Evolutionary conservation across 1,140 invertebrate species (phyloP).

Genomic region (Drosophila bocqueti): DNA sequence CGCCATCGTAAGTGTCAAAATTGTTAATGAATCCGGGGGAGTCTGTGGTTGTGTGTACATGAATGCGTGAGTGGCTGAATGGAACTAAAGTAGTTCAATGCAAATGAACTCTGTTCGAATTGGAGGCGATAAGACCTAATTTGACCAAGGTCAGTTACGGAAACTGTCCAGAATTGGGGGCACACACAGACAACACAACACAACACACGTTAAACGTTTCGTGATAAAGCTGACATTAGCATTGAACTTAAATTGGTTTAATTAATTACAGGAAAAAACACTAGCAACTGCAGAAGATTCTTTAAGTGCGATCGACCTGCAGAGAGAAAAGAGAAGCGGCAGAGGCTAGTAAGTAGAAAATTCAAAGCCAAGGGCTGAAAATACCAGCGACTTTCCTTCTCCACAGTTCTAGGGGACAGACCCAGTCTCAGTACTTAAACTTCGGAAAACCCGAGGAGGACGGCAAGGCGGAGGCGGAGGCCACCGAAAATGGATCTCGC

Average conservation of each 20-base stretch:
- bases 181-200: slow-evolving; percentile 6
- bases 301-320: slow-evolving; percentile 39
- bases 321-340: slow-evolving; percentile 72
- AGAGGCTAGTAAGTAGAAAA: slow-evolving; percentile 73
- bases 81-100: slow-evolving; percentile 60
- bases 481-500: slow-evolving; percentile 89
- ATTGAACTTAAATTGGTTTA: slow-evolving; percentile 55
- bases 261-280: slow-evolving; percentile 55
- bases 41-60: slow-evolving; percentile 2
- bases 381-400: neutral
- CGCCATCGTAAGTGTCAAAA: slow-evolving; percentile 75
- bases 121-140: slow-evolving; percentile 58
- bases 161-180: slow-evolving; percentile 23
- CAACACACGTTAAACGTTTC: neutral
- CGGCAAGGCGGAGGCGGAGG: slow-evolving; percentile 92
- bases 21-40: slow-evolving; percentile 58
- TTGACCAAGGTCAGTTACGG: slow-evolving; percentile 76
- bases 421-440: slow-evolving; percentile 92
- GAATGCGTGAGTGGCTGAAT: slow-evolving; percentile 3
- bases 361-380: neutral
- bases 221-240: slow-evolving; percentile 63
- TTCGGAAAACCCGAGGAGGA: slow-evolving; percentile 87
- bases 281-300: slow-evolving; percentile 43
- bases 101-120: slow-evolving; percentile 57
- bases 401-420: slow-evolving; percentile 88